Evolutionary conservation across 1,140 invertebrate species (phyloP).

Genomic region (Meloidogyne chitwoodi): DNA sequence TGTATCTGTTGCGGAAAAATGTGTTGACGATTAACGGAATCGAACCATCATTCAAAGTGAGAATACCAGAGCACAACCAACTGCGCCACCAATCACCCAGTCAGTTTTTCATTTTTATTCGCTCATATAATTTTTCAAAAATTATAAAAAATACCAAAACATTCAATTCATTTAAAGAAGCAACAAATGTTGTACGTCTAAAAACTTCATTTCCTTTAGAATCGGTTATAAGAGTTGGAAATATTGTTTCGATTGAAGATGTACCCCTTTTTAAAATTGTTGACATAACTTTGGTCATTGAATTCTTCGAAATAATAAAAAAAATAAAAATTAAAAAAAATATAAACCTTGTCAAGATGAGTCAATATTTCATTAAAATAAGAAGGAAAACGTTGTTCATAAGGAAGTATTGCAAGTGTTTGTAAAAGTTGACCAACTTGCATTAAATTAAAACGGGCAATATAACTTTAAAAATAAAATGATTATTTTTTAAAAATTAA

Average conservation of each 20-base stretch:
- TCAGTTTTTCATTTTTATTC: too few relatives aligned
- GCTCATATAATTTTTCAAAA: too few relatives aligned
- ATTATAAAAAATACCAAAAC: constrained; percentile 43
- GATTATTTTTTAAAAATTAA: too few relatives aligned
- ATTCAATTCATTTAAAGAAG: constrained; percentile 51
- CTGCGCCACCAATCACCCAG: too few relatives aligned
- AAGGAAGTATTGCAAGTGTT: constrained; percentile 71
- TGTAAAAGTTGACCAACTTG: constrained; percentile 84
- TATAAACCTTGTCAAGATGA: constrained; percentile 70
- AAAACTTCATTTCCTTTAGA: constrained; percentile 43
- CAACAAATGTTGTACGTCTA: constrained; percentile 40
- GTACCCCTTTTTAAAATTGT: constrained; percentile 39
- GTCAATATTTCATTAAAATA: constrained; percentile 73
- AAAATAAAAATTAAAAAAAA: background rate
- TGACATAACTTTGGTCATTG: constrained; percentile 44
- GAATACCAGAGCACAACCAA: too few relatives aligned
- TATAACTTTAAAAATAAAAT: constrained; percentile 66
- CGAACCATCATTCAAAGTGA: too few relatives aligned
- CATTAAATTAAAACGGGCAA: constrained; percentile 85
- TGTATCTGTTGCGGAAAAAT: too few relatives aligned
- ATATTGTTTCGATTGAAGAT: constrained; percentile 41
- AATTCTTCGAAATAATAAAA: constrained; percentile 21
- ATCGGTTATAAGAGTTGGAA: constrained; percentile 40
- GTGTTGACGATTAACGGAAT: too few relatives aligned
- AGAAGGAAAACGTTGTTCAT: constrained; percentile 48